Evolutionary conservation across 2,797 vertebrate genomes (phyloP), one percentile per base, ranked within the genome.

Genomic region (Hemitrygon akajei): DNA sequence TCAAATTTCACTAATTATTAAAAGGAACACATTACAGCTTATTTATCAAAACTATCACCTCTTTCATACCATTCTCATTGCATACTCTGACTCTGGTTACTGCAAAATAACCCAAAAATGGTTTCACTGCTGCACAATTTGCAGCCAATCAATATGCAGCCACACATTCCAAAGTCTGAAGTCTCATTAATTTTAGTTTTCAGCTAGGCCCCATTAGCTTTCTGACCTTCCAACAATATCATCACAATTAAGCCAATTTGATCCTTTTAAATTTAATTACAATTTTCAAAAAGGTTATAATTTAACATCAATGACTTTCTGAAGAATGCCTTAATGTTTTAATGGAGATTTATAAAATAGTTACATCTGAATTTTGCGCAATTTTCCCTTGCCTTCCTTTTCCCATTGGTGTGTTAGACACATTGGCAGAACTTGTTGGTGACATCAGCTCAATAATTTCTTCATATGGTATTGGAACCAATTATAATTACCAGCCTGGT

Each of bases 141-240:
- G n/a, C 18, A 66, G 16, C n/a, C 30, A 89, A 87, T 79, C 77
- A 79, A 37, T 79, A 79, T 37, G 77, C 77, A 79, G 77, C 77
- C 34, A 5, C n/a, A 84, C 0, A 5, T 60, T 5, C 0, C 56
- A 58, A 69, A 37, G 58, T 16, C 66, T 89, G 34, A 89, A 37
- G 86, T 89, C n/a, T 69, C 63, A 63, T 89, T 89, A 89, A 89
- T 37, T 89, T 89, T 69, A 69, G 63, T 22, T 69, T 37, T 89
- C 63, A 89, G n/a, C n/a, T 1, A 69, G 16, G 16, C 63, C n/a
- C n/a, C 10, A 37, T 89, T 89, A 89, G 18, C 22, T 20, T 69
- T 69, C 66, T 89, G 63, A 69, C 60, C 60, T 89, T 89, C 86
- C 86, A n/a, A 69, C 6, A 69, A 18, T 69, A 69, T 69, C 63